Evolutionary conservation across 2,113 vertebrate genomes (phyloP).

Genomic region (Hyaena hyaena): DNA sequence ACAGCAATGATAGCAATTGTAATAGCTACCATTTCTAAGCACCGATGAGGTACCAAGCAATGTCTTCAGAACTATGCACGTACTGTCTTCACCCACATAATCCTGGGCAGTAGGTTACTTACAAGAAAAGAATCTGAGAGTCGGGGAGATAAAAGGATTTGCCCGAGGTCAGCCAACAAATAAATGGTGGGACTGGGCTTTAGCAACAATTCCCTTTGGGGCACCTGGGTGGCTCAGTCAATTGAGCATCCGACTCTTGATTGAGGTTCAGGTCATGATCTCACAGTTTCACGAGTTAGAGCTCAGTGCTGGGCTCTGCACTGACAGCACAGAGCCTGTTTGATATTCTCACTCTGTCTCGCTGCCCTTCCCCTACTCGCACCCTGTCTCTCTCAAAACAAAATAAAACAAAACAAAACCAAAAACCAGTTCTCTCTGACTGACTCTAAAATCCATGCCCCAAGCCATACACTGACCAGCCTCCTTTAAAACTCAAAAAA

Average conservation of each 20-base stretch:
- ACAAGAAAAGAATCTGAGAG: neutral
- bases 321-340: too few species aligned
- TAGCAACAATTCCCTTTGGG: neutral
- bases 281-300: too few species aligned
- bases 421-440: neutral
- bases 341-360: too few species aligned
- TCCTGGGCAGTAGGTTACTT: neutral
- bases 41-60: neutral
- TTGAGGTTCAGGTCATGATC: too few species aligned
- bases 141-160: neutral
- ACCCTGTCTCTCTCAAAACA: too few species aligned
- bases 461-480: neutral
- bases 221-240: too few species aligned
- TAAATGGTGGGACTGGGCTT: neutral
- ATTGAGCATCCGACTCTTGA: too few species aligned
- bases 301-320: too few species aligned
- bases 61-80: neutral
- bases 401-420: too few species aligned
- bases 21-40: neutral
- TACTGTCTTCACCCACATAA: neutral
- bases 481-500: neutral
- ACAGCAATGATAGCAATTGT: neutral
- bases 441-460: neutral
- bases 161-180: neutral
- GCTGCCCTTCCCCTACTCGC: too few species aligned